Conservation (phyloP, 1,140 invertebrate genomes). For the Cydia amplana region DNA sequence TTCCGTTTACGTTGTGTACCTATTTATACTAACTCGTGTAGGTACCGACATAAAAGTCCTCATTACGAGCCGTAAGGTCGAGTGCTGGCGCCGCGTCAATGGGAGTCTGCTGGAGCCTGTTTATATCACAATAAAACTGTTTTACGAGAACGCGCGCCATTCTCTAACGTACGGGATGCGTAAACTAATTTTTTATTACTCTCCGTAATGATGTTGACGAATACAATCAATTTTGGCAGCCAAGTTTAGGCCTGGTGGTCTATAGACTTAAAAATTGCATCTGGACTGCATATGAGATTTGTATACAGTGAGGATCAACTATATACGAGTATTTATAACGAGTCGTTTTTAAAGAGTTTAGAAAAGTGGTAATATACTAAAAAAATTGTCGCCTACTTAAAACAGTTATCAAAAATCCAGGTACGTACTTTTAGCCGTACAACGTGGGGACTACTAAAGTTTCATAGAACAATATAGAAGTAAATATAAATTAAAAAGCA, state of each 20-base stretch:
- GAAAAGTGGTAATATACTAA: too few species aligned
- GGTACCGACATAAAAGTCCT: slow-evolving; percentile 51
- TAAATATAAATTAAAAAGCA: not conserved
- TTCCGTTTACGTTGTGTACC: slow-evolving; percentile 26
- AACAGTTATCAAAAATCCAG: too few species aligned
- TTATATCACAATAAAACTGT: slow-evolving; percentile 63
- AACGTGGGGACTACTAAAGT: too few species aligned
- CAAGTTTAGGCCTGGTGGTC: not conserved
- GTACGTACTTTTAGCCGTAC: too few species aligned
- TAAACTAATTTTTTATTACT: slow-evolving; percentile 33
- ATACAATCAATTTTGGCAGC: slow-evolving; percentile 25
- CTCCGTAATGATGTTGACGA: slow-evolving; percentile 24
- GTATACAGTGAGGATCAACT: too few species aligned
- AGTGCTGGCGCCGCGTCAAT: slow-evolving; percentile 49
- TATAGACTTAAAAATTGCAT: not conserved
- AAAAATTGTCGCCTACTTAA: too few species aligned
- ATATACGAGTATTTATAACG: too few species aligned
- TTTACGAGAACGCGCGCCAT: slow-evolving; percentile 48
- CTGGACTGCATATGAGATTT: too few species aligned
- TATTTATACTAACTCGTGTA: slow-evolving; percentile 29
- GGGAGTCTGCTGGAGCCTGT: slow-evolving; percentile 55
- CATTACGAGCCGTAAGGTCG: slow-evolving; percentile 52
- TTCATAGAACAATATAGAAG: not conserved
- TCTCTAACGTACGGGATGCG: slow-evolving; percentile 32
- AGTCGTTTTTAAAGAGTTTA: too few species aligned